These are phyloP conservation scores for Arion vulgaris DNA, from an alignment of 1,140 invertebrate genomes.

Conservation along the genomic window DNA sequence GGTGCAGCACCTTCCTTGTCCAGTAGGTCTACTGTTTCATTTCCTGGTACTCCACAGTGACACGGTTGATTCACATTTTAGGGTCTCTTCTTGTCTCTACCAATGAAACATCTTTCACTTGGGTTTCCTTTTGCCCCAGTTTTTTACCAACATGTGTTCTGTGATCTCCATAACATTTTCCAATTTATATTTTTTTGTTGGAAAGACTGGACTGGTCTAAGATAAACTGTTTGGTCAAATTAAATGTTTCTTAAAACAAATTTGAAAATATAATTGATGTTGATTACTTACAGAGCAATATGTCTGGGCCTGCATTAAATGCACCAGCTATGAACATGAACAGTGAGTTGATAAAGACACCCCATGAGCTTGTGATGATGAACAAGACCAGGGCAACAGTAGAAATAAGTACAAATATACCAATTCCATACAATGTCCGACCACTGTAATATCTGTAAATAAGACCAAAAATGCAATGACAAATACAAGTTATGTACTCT, in stretches of 20 bases:
- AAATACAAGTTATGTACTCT: too few species aligned
- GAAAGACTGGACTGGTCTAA: too few species aligned
- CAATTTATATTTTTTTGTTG: too few species aligned
- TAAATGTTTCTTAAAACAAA: background rate
- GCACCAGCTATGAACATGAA: slow-evolving; percentile 75
- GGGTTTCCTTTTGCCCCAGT: too few species aligned
- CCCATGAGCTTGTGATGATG: slow-evolving; percentile 72
- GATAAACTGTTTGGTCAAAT: background rate
- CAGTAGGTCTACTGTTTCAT: too few species aligned
- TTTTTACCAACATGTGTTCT: too few species aligned
- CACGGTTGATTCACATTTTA: too few species aligned
- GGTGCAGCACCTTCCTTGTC: too few species aligned
- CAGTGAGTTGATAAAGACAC: slow-evolving; percentile 70
- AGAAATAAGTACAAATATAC: slow-evolving; percentile 69
- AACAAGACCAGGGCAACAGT: slow-evolving; percentile 72
- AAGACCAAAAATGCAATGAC: background rate
- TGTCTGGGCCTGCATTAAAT: slow-evolving; percentile 75
- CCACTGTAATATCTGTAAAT: slow-evolving; percentile 69
- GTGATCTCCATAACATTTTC: too few species aligned
- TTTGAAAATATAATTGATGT: background rate
- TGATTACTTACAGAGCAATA: slow-evolving; percentile 70
- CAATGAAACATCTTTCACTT: too few species aligned
- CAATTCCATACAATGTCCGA: slow-evolving; percentile 71
- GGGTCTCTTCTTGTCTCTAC: too few species aligned
- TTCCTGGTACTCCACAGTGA: too few species aligned